These are phyloP conservation scores for Rhingia campestris DNA, from an alignment of 2,888 invertebrate genomes.

Conservation along the genomic window DNA sequence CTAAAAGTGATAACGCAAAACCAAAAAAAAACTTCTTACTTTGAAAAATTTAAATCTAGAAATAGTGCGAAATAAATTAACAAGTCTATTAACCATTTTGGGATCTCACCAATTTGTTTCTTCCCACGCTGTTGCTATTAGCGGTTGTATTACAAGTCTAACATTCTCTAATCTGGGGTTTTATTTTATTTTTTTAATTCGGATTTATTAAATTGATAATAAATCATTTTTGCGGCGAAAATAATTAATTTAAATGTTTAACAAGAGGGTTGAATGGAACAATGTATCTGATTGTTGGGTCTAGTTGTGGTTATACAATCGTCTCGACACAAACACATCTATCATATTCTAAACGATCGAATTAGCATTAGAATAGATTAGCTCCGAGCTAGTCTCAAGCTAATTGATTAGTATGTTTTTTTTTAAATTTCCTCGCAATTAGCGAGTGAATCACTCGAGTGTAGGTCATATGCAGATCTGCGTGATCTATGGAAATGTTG, in stretches of 20 bases:
- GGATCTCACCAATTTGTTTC: background rate
- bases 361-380: too few species aligned
- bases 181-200: background rate
- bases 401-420: too few species aligned
- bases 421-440: too few species aligned
- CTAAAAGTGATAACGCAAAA: background rate
- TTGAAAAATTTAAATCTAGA: background rate
- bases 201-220: background rate
- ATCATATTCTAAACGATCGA: background rate
- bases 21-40: background rate
- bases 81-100: slow-evolving; percentile 7
- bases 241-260: slow-evolving; percentile 7
- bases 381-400: too few species aligned
- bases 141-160: background rate
- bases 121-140: slow-evolving; percentile 14
- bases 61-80: slow-evolving; percentile 19
- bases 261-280: slow-evolving; percentile 2
- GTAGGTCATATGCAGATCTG: too few species aligned
- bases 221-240: background rate
- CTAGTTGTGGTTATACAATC: too few species aligned
- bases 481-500: too few species aligned
- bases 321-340: background rate
- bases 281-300: background rate
- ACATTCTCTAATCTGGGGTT: slow-evolving; percentile 1
- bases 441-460: too few species aligned